Evolutionary conservation across 1,140 invertebrate species (phyloP).

Genomic region (Eurosta solidaginis): DNA sequence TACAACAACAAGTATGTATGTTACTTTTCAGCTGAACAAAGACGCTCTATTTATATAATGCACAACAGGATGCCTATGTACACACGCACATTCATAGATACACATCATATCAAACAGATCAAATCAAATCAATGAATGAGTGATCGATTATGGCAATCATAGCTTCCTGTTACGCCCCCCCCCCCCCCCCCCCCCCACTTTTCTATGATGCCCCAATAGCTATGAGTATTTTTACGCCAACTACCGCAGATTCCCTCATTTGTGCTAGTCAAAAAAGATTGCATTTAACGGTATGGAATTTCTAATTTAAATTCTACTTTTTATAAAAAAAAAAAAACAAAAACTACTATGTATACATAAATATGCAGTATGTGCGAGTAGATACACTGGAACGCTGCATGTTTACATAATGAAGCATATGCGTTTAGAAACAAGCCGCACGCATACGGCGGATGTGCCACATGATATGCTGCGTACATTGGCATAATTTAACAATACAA

Average conservation of each 20-base stretch:
- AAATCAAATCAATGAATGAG: background rate
- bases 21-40: background rate
- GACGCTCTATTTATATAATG: background rate
- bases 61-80: background rate
- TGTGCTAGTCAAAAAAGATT: background rate
- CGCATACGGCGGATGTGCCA: conserved; percentile 13
- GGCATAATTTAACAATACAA: background rate
- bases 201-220: background rate
- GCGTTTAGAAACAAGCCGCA: background rate
- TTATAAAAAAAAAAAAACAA: conserved; percentile 1
- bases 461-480: background rate
- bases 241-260: too few species aligned
- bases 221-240: background rate
- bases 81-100: background rate
- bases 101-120: background rate
- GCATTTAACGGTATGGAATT: conserved; percentile 17
- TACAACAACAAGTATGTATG: too few species aligned
- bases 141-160: conserved; percentile 9
- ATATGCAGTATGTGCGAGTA: too few species aligned
- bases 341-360: background rate
- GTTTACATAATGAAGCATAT: background rate
- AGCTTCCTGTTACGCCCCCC: conserved; percentile 13
- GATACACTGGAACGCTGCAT: too few species aligned
- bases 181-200: background rate
- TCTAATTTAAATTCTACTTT: conserved; percentile 4